Percentiles rank a stretch among this genome's conserved stretches.
These are phyloP conservation scores for Campoletis sonorensis DNA, from an alignment of 1,140 invertebrate genomes.

Conservation along the genomic window DNA sequence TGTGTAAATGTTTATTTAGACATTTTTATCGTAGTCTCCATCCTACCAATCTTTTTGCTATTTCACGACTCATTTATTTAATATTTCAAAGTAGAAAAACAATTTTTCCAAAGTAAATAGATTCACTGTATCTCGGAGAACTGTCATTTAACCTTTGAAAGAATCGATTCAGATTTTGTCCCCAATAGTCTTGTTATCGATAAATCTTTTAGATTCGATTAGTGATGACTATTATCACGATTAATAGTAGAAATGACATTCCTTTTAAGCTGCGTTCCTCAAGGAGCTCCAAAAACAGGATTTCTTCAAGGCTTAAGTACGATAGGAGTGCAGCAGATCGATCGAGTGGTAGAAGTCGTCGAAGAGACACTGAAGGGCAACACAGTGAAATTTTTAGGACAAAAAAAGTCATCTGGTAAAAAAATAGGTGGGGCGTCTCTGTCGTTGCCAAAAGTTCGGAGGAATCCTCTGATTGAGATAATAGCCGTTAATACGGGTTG, in stretches of 20 bases:
- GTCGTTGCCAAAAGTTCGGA: slow-evolving; percentile 93
- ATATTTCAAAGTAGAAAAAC: too few relatives aligned
- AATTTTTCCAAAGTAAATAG: too few relatives aligned
- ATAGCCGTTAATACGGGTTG: slow-evolving; percentile 99
- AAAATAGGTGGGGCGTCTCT: slow-evolving; percentile 92
- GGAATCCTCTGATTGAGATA: slow-evolving; percentile 98
- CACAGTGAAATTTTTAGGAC: slow-evolving; percentile 87
- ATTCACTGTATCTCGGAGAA: too few relatives aligned
- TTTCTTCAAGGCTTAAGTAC: slow-evolving; percentile 92
- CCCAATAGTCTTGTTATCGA: too few relatives aligned
- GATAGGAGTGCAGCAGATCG: slow-evolving; percentile 98
- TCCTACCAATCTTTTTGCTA: too few relatives aligned
- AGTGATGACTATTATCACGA: too few relatives aligned
- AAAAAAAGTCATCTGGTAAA: slow-evolving; percentile 88
- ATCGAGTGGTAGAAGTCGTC: slow-evolving; percentile 98
- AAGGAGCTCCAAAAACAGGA: slow-evolving; percentile 86
- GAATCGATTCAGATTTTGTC: too few relatives aligned
- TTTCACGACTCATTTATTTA: too few relatives aligned
- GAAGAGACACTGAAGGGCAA: slow-evolving; percentile 98
- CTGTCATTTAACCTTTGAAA: too few relatives aligned
- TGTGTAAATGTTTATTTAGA: slow-evolving; percentile 70
- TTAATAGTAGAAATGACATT: too few relatives aligned
- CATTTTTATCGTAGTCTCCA: too few relatives aligned
- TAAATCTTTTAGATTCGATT: too few relatives aligned
- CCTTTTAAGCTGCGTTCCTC: slow-evolving; percentile 86